Evolutionary conservation across 2,797 vertebrate species (phyloP).

Genomic region (Sebastiscus albofasciatus): DNA sequence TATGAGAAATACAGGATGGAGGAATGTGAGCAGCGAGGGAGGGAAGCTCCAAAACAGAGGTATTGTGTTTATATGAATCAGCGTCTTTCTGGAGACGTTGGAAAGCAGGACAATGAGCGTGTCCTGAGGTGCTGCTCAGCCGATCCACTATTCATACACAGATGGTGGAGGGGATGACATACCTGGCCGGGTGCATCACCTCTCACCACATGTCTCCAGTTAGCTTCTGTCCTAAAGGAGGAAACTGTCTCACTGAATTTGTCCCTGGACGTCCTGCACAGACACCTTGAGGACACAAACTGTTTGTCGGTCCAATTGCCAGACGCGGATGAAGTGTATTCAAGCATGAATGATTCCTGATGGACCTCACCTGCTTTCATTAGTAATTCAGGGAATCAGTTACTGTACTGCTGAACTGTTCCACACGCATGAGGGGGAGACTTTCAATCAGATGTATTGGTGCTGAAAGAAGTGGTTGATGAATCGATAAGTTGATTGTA

Average conservation of each 20-base stretch:
- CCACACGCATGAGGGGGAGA: not conserved
- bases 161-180: conserved; percentile 20
- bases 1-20: not conserved
- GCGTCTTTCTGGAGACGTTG: not conserved
- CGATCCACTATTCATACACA: conserved; percentile 30
- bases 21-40: not conserved
- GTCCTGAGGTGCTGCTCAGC: conserved; percentile 35
- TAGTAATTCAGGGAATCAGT: conserved; percentile 1
- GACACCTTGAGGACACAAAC: conserved; percentile 27
- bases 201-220: conserved; percentile 46
- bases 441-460: not conserved
- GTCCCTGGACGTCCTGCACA: conserved; percentile 17
- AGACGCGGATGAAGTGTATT: conserved; percentile 2
- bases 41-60: conserved; percentile 5
- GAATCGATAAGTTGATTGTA: not conserved
- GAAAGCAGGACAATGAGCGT: not conserved
- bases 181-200: conserved; percentile 28
- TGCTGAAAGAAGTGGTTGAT: not conserved
- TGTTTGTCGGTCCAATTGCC: not conserved
- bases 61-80: not conserved
- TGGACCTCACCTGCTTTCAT: conserved; percentile 23
- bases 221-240: conserved; percentile 36
- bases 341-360: not conserved
- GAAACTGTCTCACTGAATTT: conserved; percentile 24
- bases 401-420: not conserved